Conservation (phyloP, 2,888 invertebrate genomes). For the Trissolcus brochymenae region DNA sequence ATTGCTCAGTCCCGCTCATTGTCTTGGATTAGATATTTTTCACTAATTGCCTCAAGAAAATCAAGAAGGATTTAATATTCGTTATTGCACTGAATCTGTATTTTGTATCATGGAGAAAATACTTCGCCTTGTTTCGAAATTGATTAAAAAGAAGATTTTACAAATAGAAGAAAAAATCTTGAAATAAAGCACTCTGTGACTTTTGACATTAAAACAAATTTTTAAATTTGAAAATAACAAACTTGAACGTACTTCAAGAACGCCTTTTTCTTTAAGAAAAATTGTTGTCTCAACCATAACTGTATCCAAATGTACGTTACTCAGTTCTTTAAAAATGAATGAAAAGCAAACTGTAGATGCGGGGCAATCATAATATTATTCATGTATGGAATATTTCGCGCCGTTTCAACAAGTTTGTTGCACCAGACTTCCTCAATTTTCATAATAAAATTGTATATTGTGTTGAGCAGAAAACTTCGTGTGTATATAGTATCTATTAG, state of each 20-base stretch:
- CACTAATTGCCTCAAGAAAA: constrained; percentile 17
- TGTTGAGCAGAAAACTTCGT: constrained; percentile 12
- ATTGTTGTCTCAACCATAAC: no score
- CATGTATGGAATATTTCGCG: constrained; percentile 22
- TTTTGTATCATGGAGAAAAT: no score
- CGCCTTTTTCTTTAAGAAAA: no score
- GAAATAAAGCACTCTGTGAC: no score
- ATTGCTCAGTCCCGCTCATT: constrained; percentile 18
- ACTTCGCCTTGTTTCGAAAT: no score
- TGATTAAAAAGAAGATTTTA: no score
- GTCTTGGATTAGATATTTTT: constrained; percentile 23
- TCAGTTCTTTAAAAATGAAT: not conserved
- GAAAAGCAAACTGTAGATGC: constrained; percentile 9
- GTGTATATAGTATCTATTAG: constrained; percentile 7
- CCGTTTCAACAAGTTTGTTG: constrained; percentile 19
- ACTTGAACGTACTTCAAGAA: no score
- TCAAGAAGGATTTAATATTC: not conserved
- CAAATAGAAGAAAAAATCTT: no score
- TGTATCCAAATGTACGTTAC: not conserved
- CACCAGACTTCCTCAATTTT: constrained; percentile 24
- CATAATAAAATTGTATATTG: constrained; percentile 28
- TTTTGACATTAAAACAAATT: no score
- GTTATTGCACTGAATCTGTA: not conserved
- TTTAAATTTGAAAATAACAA: no score
- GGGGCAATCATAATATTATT: constrained; percentile 19